Evolutionary conservation across 2,797 vertebrate genomes (phyloP).

Genomic region (Valencia hispanica): DNA sequence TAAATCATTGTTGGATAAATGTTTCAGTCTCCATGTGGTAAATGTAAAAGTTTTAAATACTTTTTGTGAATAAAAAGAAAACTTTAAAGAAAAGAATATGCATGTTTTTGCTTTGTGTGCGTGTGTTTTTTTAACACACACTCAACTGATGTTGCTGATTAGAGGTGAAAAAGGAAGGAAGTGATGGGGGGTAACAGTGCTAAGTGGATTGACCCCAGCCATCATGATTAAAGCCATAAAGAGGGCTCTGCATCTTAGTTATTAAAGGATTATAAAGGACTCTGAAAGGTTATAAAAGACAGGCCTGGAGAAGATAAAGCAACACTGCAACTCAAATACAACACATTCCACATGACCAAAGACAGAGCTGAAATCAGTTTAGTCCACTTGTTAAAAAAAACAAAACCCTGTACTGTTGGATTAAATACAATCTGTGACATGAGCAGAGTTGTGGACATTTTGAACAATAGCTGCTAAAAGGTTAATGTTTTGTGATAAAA

Average conservation of each 20-base stretch:
- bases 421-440: not conserved
- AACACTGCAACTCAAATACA: constrained; percentile 34
- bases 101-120: constrained; percentile 1
- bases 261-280: constrained; percentile 61
- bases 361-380: not conserved
- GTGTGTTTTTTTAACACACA: not conserved
- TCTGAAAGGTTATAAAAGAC: constrained; percentile 44
- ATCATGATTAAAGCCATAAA: constrained; percentile 55
- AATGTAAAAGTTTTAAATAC: not conserved
- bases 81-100: not conserved
- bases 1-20: no score
- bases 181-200: constrained; percentile 41
- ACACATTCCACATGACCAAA: constrained; percentile 40
- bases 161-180: constrained; percentile 42
- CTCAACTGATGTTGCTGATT: not conserved
- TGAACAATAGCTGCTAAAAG: no score
- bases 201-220: constrained; percentile 65
- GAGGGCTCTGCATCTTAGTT: constrained; percentile 50
- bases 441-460: not conserved
- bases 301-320: constrained; percentile 61
- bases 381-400: not conserved
- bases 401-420: not conserved
- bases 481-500: not conserved
- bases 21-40: not conserved
- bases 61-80: not conserved